Base-by-base conservation (phyloP, 2,888 invertebrate species). In the Epiblema foenella region DNA sequence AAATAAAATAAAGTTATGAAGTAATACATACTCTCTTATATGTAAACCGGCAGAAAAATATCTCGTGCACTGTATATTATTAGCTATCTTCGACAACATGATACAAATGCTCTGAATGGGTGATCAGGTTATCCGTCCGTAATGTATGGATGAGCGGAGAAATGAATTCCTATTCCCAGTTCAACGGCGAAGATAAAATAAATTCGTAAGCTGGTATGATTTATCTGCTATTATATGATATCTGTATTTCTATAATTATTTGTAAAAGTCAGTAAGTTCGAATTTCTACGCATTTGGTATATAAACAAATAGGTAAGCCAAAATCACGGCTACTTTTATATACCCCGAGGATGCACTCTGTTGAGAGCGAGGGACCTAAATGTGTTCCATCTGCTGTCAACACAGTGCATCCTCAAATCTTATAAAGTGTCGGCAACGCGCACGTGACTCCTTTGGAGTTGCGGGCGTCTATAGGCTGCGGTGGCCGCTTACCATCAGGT, bases 101-200 rank as follows among this genome's bases (percentile, higher is more conserved):
- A 52, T 68, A 68, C 62, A 56, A 49, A 24, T 70, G 33, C 57
- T 60, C 60, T 70, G 69, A 72, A 73, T 65, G 58, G 69, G 68
- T 72, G 73, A 74, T 73, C 73, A 68, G 68, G 69, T 74, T 74
- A 73, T 69, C 54, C 49, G 39, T 29, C 58, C 46, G 73, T 68
- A 67, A 70, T 60, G 66, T 68, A 69, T 72, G 69, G 68, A 68
- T 56, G 60, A 68, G 63, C 52, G 29, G 46, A 62, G 20, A 60
- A 69, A 68, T 73, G 54, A 58, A 64, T 68, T 39, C 17, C 63
- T 15, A 64, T 46, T 39, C 37, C 69, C 49, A 52, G 24, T 69
- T 29, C 39, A 69, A 57, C 24, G 37, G 15, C 33, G 18, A 64
- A 62, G 56, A 68, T 62, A 46, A 62, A 62, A 62, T 62, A 56